Conservation (phyloP, 2,888 invertebrate species). For the Polymixis lichenea region DNA sequence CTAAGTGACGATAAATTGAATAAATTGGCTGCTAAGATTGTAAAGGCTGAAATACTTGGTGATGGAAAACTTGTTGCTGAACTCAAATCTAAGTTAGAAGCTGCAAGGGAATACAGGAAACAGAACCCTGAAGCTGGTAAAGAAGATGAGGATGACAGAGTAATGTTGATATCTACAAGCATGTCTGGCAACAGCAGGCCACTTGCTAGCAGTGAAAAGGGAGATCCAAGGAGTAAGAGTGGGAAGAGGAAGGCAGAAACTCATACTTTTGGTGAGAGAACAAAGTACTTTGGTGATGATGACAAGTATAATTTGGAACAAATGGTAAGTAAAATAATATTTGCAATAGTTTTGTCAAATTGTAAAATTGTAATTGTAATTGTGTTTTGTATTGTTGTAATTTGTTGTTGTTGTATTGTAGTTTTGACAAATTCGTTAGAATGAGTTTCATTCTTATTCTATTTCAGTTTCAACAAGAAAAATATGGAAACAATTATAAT, state of each 20-base stretch:
- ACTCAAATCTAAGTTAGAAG: conserved; percentile 94
- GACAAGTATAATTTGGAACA: conserved; percentile 96
- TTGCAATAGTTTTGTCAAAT: background rate
- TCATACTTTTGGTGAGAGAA: conserved; percentile 93
- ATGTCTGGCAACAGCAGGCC: conserved; percentile 93
- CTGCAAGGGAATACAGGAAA: conserved; percentile 91
- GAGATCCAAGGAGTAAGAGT: conserved; percentile 84
- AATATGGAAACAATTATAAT: conserved; percentile 94
- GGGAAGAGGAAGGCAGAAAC: conserved; percentile 92
- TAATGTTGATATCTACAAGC: conserved; percentile 93
- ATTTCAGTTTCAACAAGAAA: conserved; percentile 94
- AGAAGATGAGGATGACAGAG: conserved; percentile 85
- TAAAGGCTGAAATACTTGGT: conserved; percentile 98
- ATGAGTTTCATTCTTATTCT: conserved; percentile 1
- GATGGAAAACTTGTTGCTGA: conserved; percentile 92
- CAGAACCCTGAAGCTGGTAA: conserved; percentile 80
- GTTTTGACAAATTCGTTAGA: no score
- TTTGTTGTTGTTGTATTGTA: no score
- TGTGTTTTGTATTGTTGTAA: no score
- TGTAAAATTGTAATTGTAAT: background rate
- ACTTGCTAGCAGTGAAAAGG: conserved; percentile 84
- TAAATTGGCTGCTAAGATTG: conserved; percentile 96
- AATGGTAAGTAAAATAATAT: conserved; percentile 90
- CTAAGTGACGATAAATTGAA: conserved; percentile 96
- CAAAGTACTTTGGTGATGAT: conserved; percentile 97